phyloP scores from a whole-genome alignment of 2,888 invertebrate genomes.

The Hypomecis atomaria region DNA sequence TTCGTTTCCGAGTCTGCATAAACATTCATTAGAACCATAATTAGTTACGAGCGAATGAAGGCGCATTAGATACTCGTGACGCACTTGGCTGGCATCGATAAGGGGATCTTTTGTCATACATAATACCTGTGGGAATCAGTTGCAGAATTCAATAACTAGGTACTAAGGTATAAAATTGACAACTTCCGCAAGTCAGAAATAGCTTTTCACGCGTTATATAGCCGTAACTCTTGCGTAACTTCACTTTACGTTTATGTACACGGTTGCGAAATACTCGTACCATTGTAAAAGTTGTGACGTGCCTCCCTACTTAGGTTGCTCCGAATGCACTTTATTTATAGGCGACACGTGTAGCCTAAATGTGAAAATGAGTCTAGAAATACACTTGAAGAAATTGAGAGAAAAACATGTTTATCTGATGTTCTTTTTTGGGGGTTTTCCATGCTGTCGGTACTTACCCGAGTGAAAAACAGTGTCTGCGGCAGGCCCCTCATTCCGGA shows the following conservation, averaged over 20 bases:
- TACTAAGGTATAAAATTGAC: not conserved
- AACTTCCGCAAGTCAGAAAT: conserved; percentile 10
- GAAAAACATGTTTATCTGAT: conserved; percentile 50
- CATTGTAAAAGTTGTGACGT: conserved; percentile 8
- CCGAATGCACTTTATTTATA: conserved; percentile 33
- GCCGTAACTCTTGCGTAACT: conserved; percentile 8
- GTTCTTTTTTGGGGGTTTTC: conserved; percentile 16
- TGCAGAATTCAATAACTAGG: not conserved
- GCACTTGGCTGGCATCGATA: conserved; percentile 48
- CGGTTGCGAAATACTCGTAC: not conserved
- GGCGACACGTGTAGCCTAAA: conserved; percentile 28
- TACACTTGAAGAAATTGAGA: conserved; percentile 44
- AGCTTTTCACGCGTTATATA: not conserved
- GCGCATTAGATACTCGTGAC: conserved; percentile 33
- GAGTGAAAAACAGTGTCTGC: conserved; percentile 94
- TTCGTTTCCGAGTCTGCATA: conserved; percentile 7
- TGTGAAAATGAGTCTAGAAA: conserved; percentile 30
- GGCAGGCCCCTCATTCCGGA: conserved; percentile 93
- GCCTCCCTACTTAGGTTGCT: conserved; percentile 8
- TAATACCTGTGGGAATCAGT: conserved; percentile 2
- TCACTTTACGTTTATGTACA: not conserved
- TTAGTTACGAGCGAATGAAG: conserved; percentile 14
- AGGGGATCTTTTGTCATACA: conserved; percentile 6
- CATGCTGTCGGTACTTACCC: conserved; percentile 84
- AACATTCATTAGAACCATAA: conserved; percentile 20